Percentiles rank a stretch among this genome's conserved stretches.
Conservation (phyloP, 2,797 vertebrate genomes). For the Myripristis jacobus region DNA sequence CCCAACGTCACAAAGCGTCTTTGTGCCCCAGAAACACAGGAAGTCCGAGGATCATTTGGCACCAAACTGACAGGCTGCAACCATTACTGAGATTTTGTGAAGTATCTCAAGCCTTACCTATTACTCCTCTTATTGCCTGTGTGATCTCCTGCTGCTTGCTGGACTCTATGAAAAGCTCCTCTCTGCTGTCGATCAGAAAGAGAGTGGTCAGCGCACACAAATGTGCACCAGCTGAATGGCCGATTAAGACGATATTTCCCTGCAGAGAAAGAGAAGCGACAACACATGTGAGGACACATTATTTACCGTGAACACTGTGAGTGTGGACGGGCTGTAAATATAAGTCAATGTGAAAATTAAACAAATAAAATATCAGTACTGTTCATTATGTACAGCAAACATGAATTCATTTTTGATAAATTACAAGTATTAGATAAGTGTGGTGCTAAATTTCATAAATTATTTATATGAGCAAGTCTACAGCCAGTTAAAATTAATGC, state of each 20-base stretch:
- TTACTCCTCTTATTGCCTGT: conserved; percentile 75
- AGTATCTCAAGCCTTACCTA: conserved; percentile 69
- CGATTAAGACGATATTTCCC: conserved; percentile 82
- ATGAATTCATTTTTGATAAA: not conserved
- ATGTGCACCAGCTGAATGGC: conserved; percentile 85
- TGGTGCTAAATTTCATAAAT: not conserved
- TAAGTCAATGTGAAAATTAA: no score
- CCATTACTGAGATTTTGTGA: not conserved
- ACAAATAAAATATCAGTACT: no score
- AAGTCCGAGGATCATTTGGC: not conserved
- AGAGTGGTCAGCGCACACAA: conserved; percentile 78
- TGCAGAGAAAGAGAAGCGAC: conserved; percentile 45
- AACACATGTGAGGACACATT: not conserved
- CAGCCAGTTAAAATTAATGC: not conserved
- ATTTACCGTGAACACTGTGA: not conserved
- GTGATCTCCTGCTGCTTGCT: conserved; percentile 67
- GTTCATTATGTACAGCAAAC: no score
- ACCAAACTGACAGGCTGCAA: not conserved
- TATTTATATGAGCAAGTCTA: not conserved
- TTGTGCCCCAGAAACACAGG: not conserved
- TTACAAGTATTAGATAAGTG: not conserved
- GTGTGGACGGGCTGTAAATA: no score
- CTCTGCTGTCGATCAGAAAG: conserved; percentile 77
- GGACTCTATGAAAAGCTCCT: conserved; percentile 78
- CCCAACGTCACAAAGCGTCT: not conserved